A percentile compares a stretch with the other conserved stretches of the same genome.
Conservation (phyloP, 2,113 vertebrate genomes). For the Malaclemys terrapin region DNA sequence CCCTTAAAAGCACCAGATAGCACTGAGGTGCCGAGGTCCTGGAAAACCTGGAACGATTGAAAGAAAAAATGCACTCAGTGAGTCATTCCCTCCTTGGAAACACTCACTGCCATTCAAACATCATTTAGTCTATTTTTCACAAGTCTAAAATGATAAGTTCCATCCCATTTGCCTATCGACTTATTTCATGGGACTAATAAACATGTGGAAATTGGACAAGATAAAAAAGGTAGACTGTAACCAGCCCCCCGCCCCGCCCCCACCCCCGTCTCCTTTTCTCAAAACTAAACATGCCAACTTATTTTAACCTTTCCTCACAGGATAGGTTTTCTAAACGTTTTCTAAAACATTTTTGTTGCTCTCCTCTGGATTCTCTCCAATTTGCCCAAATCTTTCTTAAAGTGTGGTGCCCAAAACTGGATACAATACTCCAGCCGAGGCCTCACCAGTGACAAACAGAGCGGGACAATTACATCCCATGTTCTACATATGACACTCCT, state of each 20-base stretch:
- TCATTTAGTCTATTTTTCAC: background rate
- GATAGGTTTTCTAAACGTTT: background rate
- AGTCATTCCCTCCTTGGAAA: background rate
- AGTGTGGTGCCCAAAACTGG: background rate
- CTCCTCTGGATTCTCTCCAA: background rate
- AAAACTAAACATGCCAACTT: background rate
- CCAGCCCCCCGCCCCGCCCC: too few relatives aligned
- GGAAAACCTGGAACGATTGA: slow-evolving; percentile 89
- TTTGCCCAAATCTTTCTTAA: background rate
- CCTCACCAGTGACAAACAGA: background rate
- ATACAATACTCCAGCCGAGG: background rate
- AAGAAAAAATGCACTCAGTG: background rate
- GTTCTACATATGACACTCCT: background rate
- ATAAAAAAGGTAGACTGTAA: background rate
- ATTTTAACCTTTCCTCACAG: background rate
- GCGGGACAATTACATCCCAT: background rate
- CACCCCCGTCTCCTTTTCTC: background rate
- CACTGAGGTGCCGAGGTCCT: slow-evolving; percentile 94
- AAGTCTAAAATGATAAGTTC: background rate
- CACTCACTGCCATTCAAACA: background rate
- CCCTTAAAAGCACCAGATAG: slow-evolving; percentile 91
- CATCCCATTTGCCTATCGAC: background rate
- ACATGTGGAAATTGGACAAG: background rate
- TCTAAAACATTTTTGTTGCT: background rate
- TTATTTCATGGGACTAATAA: background rate